Evolutionary conservation across 2,797 vertebrate species (phyloP), one percentile per base, ranked within the genome.

Genomic region (Glyptemys insculpta): DNA sequence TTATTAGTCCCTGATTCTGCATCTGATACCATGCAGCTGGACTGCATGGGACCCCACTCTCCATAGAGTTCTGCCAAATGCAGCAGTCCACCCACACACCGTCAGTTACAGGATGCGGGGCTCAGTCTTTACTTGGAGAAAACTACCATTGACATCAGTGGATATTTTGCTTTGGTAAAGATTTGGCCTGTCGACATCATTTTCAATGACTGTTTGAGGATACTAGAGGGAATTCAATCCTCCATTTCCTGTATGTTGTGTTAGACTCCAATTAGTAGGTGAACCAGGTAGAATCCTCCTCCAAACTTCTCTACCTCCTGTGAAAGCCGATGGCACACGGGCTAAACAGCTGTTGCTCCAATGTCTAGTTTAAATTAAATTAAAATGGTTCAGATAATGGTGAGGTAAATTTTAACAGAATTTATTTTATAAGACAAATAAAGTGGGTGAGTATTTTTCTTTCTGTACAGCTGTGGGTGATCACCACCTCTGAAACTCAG

Each of bases 401-500:
- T 41, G 8, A 91, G 94, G 92, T 15, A 52, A 72, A 88, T 6
- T 9, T 29, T 90, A 79, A 85, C 27, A 76, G 41, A 16, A 21
- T 86, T 88, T 91, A 80, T 90, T 94, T 92, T 87, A 62, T 56
- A 62, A 81, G 49, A 74, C 21, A 74, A 74, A 74, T 41, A 44
- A 95, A 84, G 6, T 6, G 5, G 37, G 25, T 31, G 3, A 81
- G 62, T 54, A 84, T 81, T 87, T 10, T 0, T 81, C 16, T 2
- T 90, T 93, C 79, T 25, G 12, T 25, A 74, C 19, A 74, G n/a
- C 37, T 41, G 19, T 41, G 37, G 19, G 68, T 74, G 19, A 41
- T 25, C 5, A 44, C 34, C 29, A 62, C 8, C 19, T 68, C 65
- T 68, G n/a, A 68, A 68, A 68, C 9, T 37, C 19, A 11, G 18